A percentile compares a stretch with the other conserved stretches of the same genome.
Evolutionary conservation across 2,113 vertebrate species (phyloP).

Genomic region (Pangasianodon gigas): DNA sequence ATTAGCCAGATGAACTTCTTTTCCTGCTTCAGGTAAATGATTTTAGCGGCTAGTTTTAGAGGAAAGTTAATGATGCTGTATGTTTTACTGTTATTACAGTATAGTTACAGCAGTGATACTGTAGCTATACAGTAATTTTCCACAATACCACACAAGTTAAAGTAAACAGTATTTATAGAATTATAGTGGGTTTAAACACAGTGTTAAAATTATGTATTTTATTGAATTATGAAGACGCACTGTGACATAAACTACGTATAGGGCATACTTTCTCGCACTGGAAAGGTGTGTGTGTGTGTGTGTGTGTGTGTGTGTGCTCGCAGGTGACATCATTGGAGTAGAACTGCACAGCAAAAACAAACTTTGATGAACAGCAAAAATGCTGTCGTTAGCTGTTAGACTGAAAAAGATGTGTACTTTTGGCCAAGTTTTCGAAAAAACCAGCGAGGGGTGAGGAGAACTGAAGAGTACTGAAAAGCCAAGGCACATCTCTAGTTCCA

Average conservation of each 20-base stretch:
- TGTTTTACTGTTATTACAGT: too few relatives aligned
- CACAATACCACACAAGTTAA: background rate
- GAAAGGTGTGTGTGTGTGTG: background rate
- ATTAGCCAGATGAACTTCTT: too few relatives aligned
- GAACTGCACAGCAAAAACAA: background rate
- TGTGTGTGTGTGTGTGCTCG: background rate
- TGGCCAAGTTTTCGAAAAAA: background rate
- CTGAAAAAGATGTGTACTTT: background rate
- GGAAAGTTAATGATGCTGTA: background rate
- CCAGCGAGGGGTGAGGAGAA: background rate
- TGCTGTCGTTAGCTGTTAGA: background rate
- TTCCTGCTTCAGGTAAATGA: background rate
- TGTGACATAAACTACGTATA: background rate
- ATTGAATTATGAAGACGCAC: background rate
- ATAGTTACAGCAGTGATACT: background rate
- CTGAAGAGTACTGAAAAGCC: background rate
- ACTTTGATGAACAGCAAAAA: background rate
- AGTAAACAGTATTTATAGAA: too few relatives aligned
- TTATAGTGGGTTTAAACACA: too few relatives aligned
- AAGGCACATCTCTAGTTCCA: background rate
- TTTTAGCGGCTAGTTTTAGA: background rate
- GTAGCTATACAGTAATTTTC: background rate
- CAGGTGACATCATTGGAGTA: background rate
- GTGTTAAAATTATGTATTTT: background rate
- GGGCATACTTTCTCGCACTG: background rate